These are phyloP conservation scores for Plectrocnemia conspersa DNA, from an alignment of 1,140 invertebrate species.

Conservation along the genomic window DNA sequence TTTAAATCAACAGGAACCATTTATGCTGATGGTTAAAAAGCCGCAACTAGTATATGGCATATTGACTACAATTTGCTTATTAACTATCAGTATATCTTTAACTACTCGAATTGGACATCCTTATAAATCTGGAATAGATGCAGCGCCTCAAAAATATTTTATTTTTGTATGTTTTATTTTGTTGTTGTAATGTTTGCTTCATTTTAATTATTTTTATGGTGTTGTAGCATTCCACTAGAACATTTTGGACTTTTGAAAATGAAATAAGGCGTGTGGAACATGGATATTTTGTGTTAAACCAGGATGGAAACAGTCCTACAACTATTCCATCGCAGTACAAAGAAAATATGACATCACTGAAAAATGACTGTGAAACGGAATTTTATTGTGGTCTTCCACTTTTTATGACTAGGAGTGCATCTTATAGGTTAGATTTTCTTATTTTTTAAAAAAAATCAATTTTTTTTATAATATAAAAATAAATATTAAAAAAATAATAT, in stretches of 20 bases:
- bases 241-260: no score
- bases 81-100: slow-evolving; percentile 25
- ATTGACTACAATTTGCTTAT: slow-evolving; percentile 15
- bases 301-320: slow-evolving; percentile 29
- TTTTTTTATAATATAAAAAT: no score
- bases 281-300: slow-evolving; percentile 30
- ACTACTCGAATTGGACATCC: slow-evolving; percentile 22
- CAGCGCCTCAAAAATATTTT: slow-evolving; percentile 26
- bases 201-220: no score
- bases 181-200: no score
- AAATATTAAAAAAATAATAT: no score
- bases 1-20: slow-evolving; percentile 23
- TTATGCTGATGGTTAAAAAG: slow-evolving; percentile 21
- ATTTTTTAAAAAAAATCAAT: no score
- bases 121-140: slow-evolving; percentile 20
- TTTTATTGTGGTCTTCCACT: slow-evolving; percentile 27
- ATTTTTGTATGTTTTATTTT: no score
- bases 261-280: slow-evolving; percentile 4
- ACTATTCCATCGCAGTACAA: slow-evolving; percentile 12
- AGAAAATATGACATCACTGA: not conserved
- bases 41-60: slow-evolving; percentile 8
- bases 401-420: slow-evolving; percentile 19
- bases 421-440: slow-evolving; percentile 17
- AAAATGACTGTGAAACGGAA: slow-evolving; percentile 25
- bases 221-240: no score